Percentiles rank a stretch among this genome's conserved stretches.
Evolutionary conservation across 1,140 invertebrate genomes (phyloP).

Genomic region (Drosophila nikananu): DNA sequence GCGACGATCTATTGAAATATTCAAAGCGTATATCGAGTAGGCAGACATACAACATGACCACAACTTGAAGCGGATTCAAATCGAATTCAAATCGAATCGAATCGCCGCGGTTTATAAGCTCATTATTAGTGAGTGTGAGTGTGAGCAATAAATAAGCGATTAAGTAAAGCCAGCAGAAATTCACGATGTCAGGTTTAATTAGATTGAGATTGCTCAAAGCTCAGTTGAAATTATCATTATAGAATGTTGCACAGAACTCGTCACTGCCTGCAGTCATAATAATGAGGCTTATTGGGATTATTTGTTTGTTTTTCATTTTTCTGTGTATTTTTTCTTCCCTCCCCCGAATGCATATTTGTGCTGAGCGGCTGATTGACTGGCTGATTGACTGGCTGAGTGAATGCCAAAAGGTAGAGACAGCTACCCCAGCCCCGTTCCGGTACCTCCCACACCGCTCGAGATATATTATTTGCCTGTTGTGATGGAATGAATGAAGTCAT

Average conservation of each 20-base stretch:
- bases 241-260: constrained; percentile 20
- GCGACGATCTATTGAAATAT: constrained; percentile 45
- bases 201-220: constrained; percentile 40
- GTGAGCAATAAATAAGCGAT: constrained; percentile 75
- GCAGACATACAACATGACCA: constrained; percentile 31
- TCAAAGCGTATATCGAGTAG: constrained; percentile 30
- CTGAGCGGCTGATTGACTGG: constrained; percentile 32
- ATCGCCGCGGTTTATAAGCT: constrained; percentile 33
- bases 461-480: constrained; percentile 46
- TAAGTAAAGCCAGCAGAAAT: constrained; percentile 44
- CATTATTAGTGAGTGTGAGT: constrained; percentile 41
- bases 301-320: constrained; percentile 59
- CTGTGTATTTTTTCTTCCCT: background rate
- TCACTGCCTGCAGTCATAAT: constrained; percentile 52
- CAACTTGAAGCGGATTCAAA: constrained; percentile 15
- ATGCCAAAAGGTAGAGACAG: constrained; percentile 22
- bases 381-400: constrained; percentile 42
- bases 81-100: constrained; percentile 18
- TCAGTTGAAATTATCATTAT: constrained; percentile 19
- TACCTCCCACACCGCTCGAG: constrained; percentile 38
- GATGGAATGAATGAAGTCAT: constrained; percentile 82
- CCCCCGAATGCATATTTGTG: constrained; percentile 70
- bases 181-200: constrained; percentile 69
- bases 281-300: constrained; percentile 79
- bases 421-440: background rate